Percentiles rank a stretch among this genome's conserved stretches.
Conservation (phyloP, 2,113 vertebrate species). For the Semnornis frantzii region DNA sequence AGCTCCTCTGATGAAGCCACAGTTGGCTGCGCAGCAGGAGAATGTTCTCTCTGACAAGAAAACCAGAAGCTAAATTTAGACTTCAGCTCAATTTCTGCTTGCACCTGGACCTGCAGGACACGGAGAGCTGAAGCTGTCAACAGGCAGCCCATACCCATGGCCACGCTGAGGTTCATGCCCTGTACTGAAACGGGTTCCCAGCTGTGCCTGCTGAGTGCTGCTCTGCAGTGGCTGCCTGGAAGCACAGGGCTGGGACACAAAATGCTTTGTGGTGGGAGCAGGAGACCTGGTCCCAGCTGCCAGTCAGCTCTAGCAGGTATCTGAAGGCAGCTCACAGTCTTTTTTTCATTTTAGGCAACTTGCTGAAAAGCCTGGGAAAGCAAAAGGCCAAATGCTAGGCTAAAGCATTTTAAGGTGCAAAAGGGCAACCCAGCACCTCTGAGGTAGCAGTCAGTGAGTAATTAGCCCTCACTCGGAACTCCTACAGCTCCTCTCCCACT, state of each 20-base stretch:
- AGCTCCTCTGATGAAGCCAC: neutral
- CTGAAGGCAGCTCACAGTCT: neutral
- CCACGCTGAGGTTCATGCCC: neutral
- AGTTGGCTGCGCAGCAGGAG: neutral
- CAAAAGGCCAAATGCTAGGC: neutral
- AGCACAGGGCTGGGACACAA: neutral
- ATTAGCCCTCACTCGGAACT: neutral
- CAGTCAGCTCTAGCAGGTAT: neutral
- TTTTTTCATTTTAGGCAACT: neutral
- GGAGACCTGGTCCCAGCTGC: neutral
- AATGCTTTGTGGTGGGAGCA: neutral
- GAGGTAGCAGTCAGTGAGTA: neutral
- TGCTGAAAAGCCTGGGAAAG: neutral
- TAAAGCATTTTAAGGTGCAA: neutral
- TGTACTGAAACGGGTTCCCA: neutral
- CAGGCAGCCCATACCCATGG: neutral
- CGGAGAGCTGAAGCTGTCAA: neutral
- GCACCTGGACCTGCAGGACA: neutral
- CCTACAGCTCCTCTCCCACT: too few species aligned
- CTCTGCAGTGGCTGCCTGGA: neutral
- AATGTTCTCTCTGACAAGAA: neutral
- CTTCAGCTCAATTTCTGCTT: neutral
- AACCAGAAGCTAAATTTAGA: neutral
- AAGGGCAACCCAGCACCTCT: neutral
- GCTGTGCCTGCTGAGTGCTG: neutral